Percentiles rank a stretch among this genome's conserved stretches.
Evolutionary conservation across 2,888 invertebrate genomes (phyloP).

Genomic region (Hemicrepidius hirtus): DNA sequence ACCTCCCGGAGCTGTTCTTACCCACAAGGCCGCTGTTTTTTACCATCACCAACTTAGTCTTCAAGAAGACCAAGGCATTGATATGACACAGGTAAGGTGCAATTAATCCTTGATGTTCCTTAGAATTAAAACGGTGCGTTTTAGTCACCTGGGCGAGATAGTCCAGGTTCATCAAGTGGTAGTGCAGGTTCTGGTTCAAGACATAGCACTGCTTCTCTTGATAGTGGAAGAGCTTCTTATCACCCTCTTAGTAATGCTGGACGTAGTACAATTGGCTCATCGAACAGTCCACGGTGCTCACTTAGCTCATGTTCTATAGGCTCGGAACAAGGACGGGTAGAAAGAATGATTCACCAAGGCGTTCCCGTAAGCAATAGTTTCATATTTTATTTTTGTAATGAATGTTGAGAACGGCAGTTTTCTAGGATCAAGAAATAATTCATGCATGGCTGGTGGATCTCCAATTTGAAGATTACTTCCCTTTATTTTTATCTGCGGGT

Average conservation of each 20-base stretch:
- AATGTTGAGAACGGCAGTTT: constrained; percentile 51
- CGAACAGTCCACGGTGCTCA: constrained; percentile 81
- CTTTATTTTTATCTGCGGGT: constrained; percentile 94
- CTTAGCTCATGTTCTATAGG: constrained; percentile 87
- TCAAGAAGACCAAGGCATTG: constrained; percentile 91
- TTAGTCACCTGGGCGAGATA: constrained; percentile 93
- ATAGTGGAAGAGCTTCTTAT: constrained; percentile 94
- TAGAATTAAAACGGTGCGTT: constrained; percentile 17
- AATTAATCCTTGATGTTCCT: neutral
- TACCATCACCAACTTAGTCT: constrained; percentile 89
- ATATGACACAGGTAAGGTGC: constrained; percentile 83
- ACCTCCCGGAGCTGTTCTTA: constrained; percentile 78
- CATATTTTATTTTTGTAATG: neutral
- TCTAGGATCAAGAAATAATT: constrained; percentile 93
- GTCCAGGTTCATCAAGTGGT: constrained; percentile 91
- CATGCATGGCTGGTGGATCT: constrained; percentile 96
- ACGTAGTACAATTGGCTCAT: constrained; percentile 72
- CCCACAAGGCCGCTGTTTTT: constrained; percentile 85
- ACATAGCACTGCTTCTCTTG: constrained; percentile 91
- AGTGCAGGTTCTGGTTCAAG: constrained; percentile 91
- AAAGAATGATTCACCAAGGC: constrained; percentile 84
- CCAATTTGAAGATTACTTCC: constrained; percentile 95
- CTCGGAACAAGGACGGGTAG: constrained; percentile 81
- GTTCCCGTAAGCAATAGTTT: constrained; percentile 71
- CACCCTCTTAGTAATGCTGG: constrained; percentile 74